Evolutionary conservation across 64 coral and sea anemone genomes (phyloP).

Genomic region (Astreopora myriophthalma): DNA sequence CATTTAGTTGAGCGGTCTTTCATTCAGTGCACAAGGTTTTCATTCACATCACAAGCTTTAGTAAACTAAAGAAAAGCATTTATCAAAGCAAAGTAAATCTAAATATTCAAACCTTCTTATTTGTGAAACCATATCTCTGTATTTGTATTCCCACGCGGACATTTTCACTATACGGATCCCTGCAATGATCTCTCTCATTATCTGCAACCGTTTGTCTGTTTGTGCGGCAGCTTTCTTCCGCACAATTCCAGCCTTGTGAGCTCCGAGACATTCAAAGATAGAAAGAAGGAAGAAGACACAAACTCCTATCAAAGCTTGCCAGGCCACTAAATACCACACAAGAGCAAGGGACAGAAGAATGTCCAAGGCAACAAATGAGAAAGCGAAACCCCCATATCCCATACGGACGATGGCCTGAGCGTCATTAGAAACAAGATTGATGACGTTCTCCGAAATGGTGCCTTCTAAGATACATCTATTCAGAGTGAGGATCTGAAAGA

Average conservation of each 20-base stretch:
- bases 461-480: not conserved
- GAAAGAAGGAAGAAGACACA: not conserved
- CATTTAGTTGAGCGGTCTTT: too few relatives aligned
- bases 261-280: not conserved
- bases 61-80: too few relatives aligned
- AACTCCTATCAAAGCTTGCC: slow-evolving; percentile 30
- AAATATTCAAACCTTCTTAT: slow-evolving; percentile 30
- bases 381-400: not conserved
- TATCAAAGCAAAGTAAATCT: not conserved
- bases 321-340: slow-evolving; percentile 28
- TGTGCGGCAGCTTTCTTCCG: not conserved
- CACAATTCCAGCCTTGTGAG: not conserved
- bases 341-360: not conserved
- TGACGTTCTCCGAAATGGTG: slow-evolving; percentile 8
- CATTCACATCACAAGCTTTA: too few relatives aligned
- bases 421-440: slow-evolving; percentile 57
- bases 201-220: slow-evolving; percentile 26
- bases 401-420: not conserved
- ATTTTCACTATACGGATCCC: slow-evolving; percentile 62
- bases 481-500: not conserved
- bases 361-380: not conserved
- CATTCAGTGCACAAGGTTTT: too few relatives aligned
- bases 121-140: not conserved
- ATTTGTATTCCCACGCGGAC: slow-evolving; percentile 56
- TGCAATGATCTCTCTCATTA: slow-evolving; percentile 23